phyloP scores from a whole-genome alignment of 2,888 invertebrate species.

The Xanthia togata region DNA sequence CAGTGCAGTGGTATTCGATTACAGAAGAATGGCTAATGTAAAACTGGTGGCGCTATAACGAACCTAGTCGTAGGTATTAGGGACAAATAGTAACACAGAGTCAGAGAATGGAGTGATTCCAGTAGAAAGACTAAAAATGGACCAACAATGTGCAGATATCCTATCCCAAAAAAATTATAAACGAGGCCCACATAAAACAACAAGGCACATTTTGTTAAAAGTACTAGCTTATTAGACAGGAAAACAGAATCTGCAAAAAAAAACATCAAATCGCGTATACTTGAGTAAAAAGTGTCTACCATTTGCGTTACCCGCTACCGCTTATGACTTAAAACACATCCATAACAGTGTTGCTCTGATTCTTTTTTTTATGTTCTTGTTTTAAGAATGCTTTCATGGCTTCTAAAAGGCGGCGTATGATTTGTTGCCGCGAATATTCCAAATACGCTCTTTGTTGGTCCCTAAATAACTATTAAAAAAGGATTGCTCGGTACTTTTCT shows the following conservation, averaged over 20 bases:
- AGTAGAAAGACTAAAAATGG: background rate
- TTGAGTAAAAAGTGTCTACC: background rate
- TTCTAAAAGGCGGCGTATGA: slow-evolving; percentile 84
- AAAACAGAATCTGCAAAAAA: background rate
- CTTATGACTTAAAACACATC: slow-evolving; percentile 39
- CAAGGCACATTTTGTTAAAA: background rate
- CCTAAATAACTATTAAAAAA: slow-evolving; percentile 61
- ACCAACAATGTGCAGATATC: background rate
- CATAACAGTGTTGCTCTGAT: slow-evolving; percentile 70
- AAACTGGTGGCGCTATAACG: background rate
- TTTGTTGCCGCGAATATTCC: slow-evolving; percentile 84
- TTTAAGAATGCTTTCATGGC: slow-evolving; percentile 84
- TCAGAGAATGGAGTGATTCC: background rate
- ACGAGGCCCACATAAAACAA: too few relatives aligned
- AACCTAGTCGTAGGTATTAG: background rate
- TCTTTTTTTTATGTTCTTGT: slow-evolving; percentile 77
- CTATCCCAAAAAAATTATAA: background rate
- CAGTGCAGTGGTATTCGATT: slow-evolving; percentile 3
- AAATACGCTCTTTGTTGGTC: slow-evolving; percentile 73
- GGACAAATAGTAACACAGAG: background rate
- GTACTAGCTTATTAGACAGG: too few relatives aligned
- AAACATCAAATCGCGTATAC: too few relatives aligned
- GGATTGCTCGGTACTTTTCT: slow-evolving; percentile 58
- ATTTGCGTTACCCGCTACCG: slow-evolving; percentile 44
- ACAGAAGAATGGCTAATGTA: slow-evolving; percentile 7